A percentile compares a stretch with the other conserved stretches of the same genome.
Evolutionary conservation across 2,888 invertebrate species (phyloP).

Genomic region (Plebejus melissa): DNA sequence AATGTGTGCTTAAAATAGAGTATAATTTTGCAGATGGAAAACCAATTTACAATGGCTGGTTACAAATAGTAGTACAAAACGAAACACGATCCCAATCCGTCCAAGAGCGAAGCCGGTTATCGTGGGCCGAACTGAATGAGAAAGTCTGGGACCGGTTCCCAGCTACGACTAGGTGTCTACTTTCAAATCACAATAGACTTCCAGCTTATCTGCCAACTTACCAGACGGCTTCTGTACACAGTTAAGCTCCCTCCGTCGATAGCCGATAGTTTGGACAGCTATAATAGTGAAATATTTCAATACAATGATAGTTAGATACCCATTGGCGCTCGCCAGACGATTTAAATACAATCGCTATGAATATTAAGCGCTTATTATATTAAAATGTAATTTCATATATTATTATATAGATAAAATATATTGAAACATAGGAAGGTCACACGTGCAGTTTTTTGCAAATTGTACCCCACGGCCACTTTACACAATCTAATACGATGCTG

Average conservation of each 20-base stretch:
- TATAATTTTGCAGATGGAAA: neutral
- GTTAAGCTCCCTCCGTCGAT: constrained; percentile 34
- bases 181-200: constrained; percentile 75
- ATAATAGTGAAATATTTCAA: constrained; percentile 17
- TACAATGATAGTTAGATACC: constrained; percentile 3
- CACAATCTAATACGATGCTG: neutral
- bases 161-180: constrained; percentile 67
- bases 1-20: neutral
- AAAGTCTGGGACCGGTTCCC: constrained; percentile 73
- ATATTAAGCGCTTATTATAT: constrained; percentile 13
- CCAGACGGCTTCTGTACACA: constrained; percentile 49
- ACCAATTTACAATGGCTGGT: neutral
- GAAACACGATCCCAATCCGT: constrained; percentile 33
- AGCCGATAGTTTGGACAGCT: constrained; percentile 28
- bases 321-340: neutral
- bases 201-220: constrained; percentile 53
- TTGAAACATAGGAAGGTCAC: neutral
- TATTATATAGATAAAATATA: neutral
- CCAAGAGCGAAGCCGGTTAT: constrained; percentile 32
- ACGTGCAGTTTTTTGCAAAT: constrained; percentile 6
- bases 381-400: constrained; percentile 10
- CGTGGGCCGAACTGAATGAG: constrained; percentile 69
- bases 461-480: neutral
- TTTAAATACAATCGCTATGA: constrained; percentile 11
- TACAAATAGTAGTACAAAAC: constrained; percentile 28